phyloP scores from a whole-genome alignment of 2,888 invertebrate species.

The Augochlorella aurata region DNA sequence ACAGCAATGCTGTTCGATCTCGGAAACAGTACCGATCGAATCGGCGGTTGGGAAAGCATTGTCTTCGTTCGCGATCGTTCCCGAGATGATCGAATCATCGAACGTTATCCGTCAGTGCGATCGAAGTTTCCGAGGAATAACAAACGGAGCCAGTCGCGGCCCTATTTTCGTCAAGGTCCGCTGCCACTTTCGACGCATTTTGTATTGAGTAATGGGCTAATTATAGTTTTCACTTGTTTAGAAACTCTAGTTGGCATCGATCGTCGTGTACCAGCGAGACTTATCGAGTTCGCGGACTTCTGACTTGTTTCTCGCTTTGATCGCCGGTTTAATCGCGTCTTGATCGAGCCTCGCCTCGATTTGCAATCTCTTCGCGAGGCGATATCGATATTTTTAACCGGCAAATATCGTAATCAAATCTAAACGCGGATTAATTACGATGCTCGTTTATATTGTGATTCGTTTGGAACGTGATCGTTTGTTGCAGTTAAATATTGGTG shows the following conservation, averaged over 20 bases:
- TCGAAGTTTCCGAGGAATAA: slow-evolving; percentile 34
- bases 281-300: slow-evolving; percentile 19
- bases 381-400: too few relatives aligned
- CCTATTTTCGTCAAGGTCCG: slow-evolving; percentile 72
- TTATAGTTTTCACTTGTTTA: slow-evolving; percentile 72
- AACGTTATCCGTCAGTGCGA: background rate
- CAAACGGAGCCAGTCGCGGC: slow-evolving; percentile 38
- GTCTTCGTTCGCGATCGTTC: background rate
- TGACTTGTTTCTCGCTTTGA: background rate
- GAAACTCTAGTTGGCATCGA: slow-evolving; percentile 64
- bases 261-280: slow-evolving; percentile 31
- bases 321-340: background rate
- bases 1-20: background rate
- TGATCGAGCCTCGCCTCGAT: background rate
- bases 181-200: slow-evolving; percentile 72
- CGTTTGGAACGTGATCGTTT: background rate
- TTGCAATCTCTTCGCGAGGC: background rate
- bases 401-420: too few relatives aligned
- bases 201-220: slow-evolving; percentile 74
- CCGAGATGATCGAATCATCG: background rate
- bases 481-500: background rate
- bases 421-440: background rate
- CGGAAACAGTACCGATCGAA: background rate
- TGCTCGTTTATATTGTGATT: background rate
- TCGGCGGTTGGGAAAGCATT: background rate